phyloP scores from a whole-genome alignment of 1,140 invertebrate species.

The Holcopasites calliopsidis region DNA sequence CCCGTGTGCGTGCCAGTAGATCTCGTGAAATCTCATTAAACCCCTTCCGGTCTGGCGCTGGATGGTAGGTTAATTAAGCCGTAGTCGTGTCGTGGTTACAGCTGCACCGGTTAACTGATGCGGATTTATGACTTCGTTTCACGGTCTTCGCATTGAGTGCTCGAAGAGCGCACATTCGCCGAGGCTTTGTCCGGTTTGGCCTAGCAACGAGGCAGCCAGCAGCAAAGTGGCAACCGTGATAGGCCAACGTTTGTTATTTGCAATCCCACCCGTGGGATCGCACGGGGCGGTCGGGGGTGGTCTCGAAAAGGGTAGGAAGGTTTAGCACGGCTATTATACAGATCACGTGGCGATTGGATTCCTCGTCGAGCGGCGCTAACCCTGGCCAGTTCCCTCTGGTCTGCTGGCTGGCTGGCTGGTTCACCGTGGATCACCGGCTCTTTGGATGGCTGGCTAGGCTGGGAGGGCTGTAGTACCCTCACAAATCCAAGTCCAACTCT shows the following conservation, averaged over 20 bases:
- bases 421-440: slow-evolving; percentile 44
- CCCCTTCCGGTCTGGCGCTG: slow-evolving; percentile 25
- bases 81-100: slow-evolving; percentile 53
- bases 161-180: neutral
- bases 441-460: slow-evolving; percentile 54
- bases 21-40: slow-evolving; percentile 57
- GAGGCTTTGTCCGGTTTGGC: slow-evolving; percentile 34
- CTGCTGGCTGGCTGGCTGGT: slow-evolving; percentile 48
- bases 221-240: slow-evolving; percentile 59
- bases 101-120: slow-evolving; percentile 43
- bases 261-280: slow-evolving; percentile 72
- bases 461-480: slow-evolving; percentile 68
- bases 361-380: slow-evolving; percentile 61
- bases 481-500: slow-evolving; percentile 77
- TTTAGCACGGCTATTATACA: slow-evolving; percentile 76
- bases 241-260: slow-evolving; percentile 71
- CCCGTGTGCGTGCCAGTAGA: slow-evolving; percentile 52
- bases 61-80: slow-evolving; percentile 61
- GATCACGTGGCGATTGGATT: slow-evolving; percentile 78
- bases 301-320: slow-evolving; percentile 50
- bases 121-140: slow-evolving; percentile 52
- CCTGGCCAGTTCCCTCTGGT: slow-evolving; percentile 33
- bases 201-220: neutral
- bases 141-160: slow-evolving; percentile 5
- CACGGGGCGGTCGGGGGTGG: slow-evolving; percentile 31